Percentiles rank a stretch among this genome's conserved stretches.
These are phyloP conservation scores for Glyptemys insculpta DNA, from an alignment of 2,797 vertebrate species.

Conservation along the genomic window DNA sequence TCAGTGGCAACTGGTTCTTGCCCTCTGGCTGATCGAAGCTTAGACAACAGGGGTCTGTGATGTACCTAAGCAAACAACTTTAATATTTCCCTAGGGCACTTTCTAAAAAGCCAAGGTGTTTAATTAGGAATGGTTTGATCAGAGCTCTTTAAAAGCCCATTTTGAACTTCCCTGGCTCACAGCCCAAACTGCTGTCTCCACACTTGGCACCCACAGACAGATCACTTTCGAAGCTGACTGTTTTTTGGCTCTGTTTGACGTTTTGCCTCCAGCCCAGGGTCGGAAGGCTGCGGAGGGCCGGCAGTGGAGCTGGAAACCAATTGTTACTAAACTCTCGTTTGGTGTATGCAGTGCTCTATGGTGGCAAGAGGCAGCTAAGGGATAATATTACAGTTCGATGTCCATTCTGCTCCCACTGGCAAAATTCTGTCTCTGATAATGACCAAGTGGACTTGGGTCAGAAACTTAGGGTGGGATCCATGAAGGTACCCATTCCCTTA, in stretches of 20 bases:
- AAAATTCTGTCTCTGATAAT: not conserved
- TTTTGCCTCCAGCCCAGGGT: not conserved
- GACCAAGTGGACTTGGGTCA: not conserved
- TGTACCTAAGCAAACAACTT: not conserved
- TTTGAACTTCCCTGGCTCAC: not conserved
- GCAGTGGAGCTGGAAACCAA: not conserved
- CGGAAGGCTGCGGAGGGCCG: not conserved
- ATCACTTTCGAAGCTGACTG: not conserved
- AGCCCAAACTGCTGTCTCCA: not conserved
- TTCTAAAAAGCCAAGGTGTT: not conserved
- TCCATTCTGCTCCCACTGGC: not conserved
- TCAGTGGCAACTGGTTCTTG: accelerated
- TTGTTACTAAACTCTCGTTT: not conserved
- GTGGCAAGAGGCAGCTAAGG: not conserved
- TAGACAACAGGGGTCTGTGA: not conserved
- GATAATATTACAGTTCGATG: not conserved
- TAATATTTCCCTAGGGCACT: not conserved
- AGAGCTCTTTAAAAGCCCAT: not conserved
- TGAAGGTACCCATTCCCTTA: not conserved
- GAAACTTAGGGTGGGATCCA: not conserved
- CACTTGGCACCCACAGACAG: not conserved
- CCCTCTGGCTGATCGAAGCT: not conserved
- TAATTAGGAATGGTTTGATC: not conserved
- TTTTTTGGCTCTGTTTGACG: not conserved
- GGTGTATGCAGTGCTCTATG: not conserved